Percentiles rank a stretch among this genome's conserved stretches.
phyloP scores from a whole-genome alignment of 2,113 vertebrate genomes.

The Podocnemis expansa region DNA sequence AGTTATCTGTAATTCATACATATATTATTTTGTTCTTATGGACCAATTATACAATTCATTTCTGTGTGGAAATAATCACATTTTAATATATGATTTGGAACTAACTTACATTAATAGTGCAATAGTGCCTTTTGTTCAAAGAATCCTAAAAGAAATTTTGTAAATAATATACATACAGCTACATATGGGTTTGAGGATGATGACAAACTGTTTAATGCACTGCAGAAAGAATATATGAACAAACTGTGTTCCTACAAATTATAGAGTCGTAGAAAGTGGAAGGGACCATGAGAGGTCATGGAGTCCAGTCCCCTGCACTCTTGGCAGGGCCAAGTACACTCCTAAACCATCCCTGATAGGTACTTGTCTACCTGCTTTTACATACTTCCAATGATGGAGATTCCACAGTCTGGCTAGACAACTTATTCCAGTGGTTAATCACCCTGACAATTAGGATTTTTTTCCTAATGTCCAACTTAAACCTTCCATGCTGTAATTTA shows the following conservation, averaged over 20 bases:
- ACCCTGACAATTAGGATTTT: too few relatives aligned
- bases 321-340: too few relatives aligned
- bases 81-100: not conserved
- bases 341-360: too few relatives aligned
- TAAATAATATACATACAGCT: fast-evolving
- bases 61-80: not conserved
- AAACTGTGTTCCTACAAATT: not conserved
- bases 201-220: not conserved
- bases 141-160: not conserved
- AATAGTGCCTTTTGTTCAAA: not conserved
- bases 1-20: not conserved
- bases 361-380: too few relatives aligned
- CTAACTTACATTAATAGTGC: not conserved
- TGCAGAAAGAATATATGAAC: not conserved
- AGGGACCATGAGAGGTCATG: too few relatives aligned
- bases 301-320: too few relatives aligned
- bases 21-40: not conserved
- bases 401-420: too few relatives aligned
- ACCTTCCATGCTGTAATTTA: too few relatives aligned
- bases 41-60: not conserved
- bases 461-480: too few relatives aligned
- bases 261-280: too few relatives aligned
- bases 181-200: not conserved
- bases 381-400: too few relatives aligned
- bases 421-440: too few relatives aligned